Base-by-base conservation (phyloP, 2,888 invertebrate species). In the Hirtodrosophila trivittata region DNA sequence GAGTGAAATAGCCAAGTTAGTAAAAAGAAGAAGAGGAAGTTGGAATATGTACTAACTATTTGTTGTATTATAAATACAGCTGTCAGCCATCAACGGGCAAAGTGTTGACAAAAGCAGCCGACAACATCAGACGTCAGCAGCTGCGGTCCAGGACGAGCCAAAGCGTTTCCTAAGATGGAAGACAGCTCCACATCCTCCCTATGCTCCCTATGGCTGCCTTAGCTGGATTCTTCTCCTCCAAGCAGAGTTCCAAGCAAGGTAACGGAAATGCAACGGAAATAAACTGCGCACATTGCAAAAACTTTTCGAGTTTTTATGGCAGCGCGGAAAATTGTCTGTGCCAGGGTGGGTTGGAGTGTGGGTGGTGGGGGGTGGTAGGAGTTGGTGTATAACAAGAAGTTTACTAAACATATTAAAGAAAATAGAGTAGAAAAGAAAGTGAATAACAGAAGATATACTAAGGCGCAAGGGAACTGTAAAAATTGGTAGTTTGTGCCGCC, bases 91-190 rank as follows among this genome's bases (percentile, higher is more conserved):
- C 85, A 82, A 55, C 77, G 84, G 66, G 46, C 57, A 85, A 77
- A 81, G 82, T 86, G 82, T 83, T 83, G 87, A 83, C 82, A 82
- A 86, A 86, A 63, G 86, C 86, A 64, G 74, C 76, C 86, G 84
- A 75, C 80, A 80, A 83, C 84, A 83, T 86, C 86, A 81, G 80
- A 83, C 58, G 67, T 86, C 86, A 83, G 77, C 80, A 86, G 71
- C 86, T 86, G 86, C 33, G 84, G 80, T 83, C 70, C 66, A 49
- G 50, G 35, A 33, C 32, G 50, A 62, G 32, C 39, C 54, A 62
- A 3, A 21, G 18, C 5, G 18, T 3, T 28, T 28, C 28, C 7
- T 21, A 33, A 42, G 73, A 33, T 62, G 69, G 46, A 55, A 52
- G 55, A 55, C 66, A 54, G 43, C 8, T 41, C 16, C 7, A 25